phyloP scores from a whole-genome alignment of 2,888 invertebrate species.

The Acanthosepion lycidas region DNA sequence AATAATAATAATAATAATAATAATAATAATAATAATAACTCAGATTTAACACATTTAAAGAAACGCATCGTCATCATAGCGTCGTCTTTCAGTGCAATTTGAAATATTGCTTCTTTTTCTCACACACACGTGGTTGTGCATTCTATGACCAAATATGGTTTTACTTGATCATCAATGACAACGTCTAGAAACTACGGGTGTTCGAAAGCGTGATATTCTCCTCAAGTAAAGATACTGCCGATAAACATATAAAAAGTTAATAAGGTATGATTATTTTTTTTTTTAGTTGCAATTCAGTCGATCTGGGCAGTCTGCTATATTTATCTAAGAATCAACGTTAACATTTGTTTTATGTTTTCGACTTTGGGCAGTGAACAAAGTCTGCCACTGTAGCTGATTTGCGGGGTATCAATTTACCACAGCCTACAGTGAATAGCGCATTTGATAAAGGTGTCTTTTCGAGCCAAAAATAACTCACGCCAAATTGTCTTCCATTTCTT shows the following conservation, averaged over 20 bases:
- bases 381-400: neutral
- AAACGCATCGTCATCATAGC: neutral
- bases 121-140: neutral
- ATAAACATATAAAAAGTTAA: neutral
- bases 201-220: neutral
- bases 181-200: neutral
- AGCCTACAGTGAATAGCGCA: neutral
- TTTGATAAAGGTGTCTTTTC: neutral
- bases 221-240: neutral
- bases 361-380: neutral
- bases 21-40: too few relatives aligned
- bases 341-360: neutral
- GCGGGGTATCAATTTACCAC: neutral
- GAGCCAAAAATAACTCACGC: neutral
- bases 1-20: neutral
- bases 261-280: neutral
- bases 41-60: neutral
- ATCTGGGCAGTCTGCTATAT: neutral
- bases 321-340: neutral
- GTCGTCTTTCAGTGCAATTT: neutral
- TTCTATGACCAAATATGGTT: conserved; percentile 10
- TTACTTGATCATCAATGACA: neutral
- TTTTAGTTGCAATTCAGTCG: neutral
- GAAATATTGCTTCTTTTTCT: neutral
- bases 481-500: neutral